Conservation (phyloP, 1,140 invertebrate genomes). For the Drosophila kepulauana region DNA sequence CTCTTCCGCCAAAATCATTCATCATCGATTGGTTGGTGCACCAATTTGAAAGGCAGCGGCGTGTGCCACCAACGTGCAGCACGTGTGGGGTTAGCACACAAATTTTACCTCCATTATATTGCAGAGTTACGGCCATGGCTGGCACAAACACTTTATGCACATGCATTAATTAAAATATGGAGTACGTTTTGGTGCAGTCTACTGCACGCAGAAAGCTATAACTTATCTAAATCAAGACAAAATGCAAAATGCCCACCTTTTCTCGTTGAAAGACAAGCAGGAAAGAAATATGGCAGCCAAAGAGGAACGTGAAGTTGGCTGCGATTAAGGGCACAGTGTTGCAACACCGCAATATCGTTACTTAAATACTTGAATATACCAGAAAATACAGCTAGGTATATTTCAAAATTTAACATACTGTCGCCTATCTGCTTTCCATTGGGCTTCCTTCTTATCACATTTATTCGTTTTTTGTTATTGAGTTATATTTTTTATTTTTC, state of each 20-base stretch:
- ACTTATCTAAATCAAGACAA: constrained; percentile 70
- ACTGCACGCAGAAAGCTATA: constrained; percentile 44
- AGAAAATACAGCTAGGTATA: not conserved
- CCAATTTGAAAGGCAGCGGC: constrained; percentile 12
- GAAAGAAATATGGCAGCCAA: constrained; percentile 78
- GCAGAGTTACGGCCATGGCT: constrained; percentile 15
- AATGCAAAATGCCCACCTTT: constrained; percentile 74
- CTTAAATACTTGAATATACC: not conserved
- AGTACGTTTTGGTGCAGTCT: constrained; percentile 15
- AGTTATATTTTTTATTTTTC: too few species aligned
- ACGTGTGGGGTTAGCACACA: constrained; percentile 56
- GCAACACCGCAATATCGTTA: constrained; percentile 21
- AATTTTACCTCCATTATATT: constrained; percentile 62
- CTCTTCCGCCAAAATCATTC: constrained; percentile 74
- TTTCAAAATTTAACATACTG: not conserved
- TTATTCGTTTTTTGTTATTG: not conserved
- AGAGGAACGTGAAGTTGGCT: constrained; percentile 62
- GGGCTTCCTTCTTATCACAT: not conserved
- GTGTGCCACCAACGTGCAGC: constrained; percentile 21
- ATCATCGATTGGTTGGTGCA: constrained; percentile 44
- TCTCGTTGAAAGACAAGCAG: constrained; percentile 81
- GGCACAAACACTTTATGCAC: constrained; percentile 29
- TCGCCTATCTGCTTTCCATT: not conserved
- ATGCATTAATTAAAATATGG: constrained; percentile 7
- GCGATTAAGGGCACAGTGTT: constrained; percentile 63